These are phyloP conservation scores for Apodemia duryi DNA, from an alignment of 2,888 invertebrate species.

Conservation along the genomic window DNA sequence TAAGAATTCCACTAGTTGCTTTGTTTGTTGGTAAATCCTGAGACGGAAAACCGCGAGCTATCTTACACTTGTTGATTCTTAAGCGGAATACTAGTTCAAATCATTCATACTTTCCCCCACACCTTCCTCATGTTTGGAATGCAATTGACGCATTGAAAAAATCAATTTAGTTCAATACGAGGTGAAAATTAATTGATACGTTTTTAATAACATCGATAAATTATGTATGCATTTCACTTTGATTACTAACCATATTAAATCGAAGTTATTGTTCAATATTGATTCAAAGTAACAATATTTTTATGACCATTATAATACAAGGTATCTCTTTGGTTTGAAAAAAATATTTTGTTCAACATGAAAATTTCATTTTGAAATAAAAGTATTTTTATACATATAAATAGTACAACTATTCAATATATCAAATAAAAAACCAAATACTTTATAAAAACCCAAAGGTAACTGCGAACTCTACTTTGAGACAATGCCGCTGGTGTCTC, in stretches of 20 bases:
- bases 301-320: neutral
- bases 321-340: neutral
- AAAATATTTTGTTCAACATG: neutral
- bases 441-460: no score
- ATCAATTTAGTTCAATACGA: conserved; percentile 7
- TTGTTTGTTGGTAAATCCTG: conserved; percentile 54
- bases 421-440: no score
- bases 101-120: conserved; percentile 11
- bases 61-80: conserved; percentile 54
- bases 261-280: conserved; percentile 7
- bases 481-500: no score
- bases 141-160: conserved; percentile 12
- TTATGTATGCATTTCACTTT: conserved; percentile 14
- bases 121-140: conserved; percentile 3
- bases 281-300: conserved; percentile 5
- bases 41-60: conserved; percentile 38
- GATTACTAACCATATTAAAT: conserved; percentile 10
- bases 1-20: conserved; percentile 62
- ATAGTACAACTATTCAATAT: no score
- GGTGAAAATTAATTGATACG: conserved; percentile 16
- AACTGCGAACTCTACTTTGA: neutral
- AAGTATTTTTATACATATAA: neutral
- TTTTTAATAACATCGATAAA: conserved; percentile 14
- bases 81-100: neutral
- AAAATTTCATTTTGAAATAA: neutral